Conservation (phyloP, 37 sponge, comb jelly and placozoan genomes). For the Petrosia ficiformis region DNA sequence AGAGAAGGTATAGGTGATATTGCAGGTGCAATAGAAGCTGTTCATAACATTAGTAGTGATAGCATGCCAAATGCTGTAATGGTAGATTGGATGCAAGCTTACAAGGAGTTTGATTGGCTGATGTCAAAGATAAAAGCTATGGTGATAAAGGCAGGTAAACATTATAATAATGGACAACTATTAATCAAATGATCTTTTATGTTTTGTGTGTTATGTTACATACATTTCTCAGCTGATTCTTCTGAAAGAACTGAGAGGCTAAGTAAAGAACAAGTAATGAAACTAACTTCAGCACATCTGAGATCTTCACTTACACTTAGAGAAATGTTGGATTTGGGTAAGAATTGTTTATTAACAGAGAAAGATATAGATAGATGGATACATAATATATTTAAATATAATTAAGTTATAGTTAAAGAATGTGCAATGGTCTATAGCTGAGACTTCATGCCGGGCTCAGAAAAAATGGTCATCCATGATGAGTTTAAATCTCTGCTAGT, state of each 20-base stretch:
- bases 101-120: constrained; percentile 31
- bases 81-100: constrained; percentile 75
- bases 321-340: constrained; percentile 68
- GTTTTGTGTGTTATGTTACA: neutral
- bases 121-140: constrained; percentile 42
- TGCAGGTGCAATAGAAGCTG: constrained; percentile 30
- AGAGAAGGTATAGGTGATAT: constrained; percentile 56
- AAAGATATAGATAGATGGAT: too few species aligned
- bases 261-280: neutral
- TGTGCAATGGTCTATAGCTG: too few species aligned
- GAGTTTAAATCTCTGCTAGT: too few species aligned
- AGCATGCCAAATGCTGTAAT: neutral
- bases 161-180: neutral
- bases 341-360: constrained; percentile 3
- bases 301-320: constrained; percentile 33
- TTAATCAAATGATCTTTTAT: neutral
- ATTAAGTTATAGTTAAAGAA: too few species aligned
- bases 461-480: too few species aligned
- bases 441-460: too few species aligned
- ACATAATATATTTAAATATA: too few species aligned
- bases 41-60: neutral
- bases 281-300: constrained; percentile 19
- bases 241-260: neutral
- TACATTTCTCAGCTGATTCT: neutral
- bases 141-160: constrained; percentile 36